phyloP scores from a whole-genome alignment of 2,113 vertebrate genomes.

The Cyanocitta stelleri region DNA sequence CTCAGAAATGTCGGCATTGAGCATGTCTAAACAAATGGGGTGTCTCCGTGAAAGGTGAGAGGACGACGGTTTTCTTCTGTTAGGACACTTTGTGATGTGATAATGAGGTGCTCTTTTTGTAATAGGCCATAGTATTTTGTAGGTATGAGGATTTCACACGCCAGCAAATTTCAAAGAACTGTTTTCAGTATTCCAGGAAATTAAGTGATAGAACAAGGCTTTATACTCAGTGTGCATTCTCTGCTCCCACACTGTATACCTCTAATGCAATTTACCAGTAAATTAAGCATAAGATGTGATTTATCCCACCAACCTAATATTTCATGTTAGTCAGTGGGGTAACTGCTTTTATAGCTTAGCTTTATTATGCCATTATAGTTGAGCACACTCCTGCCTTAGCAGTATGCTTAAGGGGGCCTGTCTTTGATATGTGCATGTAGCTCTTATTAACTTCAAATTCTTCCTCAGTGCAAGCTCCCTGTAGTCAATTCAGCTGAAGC shows the following conservation, averaged over 20 bases:
- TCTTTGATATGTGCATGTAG: background rate
- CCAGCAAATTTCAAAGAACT: slow-evolving; percentile 10
- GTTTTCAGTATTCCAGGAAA: slow-evolving; percentile 42
- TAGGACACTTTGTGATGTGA: background rate
- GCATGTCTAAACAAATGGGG: slow-evolving; percentile 1
- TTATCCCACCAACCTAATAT: slow-evolving; percentile 56
- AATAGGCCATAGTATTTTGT: background rate
- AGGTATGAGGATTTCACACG: slow-evolving; percentile 41
- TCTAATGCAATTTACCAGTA: slow-evolving; percentile 58
- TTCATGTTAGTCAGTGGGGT: slow-evolving; percentile 50
- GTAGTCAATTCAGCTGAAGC: background rate
- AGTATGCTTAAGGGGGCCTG: background rate
- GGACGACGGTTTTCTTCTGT: background rate
- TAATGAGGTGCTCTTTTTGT: slow-evolving; percentile 26
- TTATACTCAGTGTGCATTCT: slow-evolving; percentile 44
- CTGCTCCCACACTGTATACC: slow-evolving; percentile 23
- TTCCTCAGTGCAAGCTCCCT: background rate
- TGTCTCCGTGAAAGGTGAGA: background rate
- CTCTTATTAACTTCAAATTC: slow-evolving; percentile 13
- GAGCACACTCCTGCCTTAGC: background rate
- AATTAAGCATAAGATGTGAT: slow-evolving; percentile 58
- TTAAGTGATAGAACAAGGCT: slow-evolving; percentile 37
- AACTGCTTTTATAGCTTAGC: slow-evolving; percentile 22
- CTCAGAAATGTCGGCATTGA: background rate
- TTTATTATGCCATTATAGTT: slow-evolving; percentile 37